Percentiles rank a stretch among this genome's conserved stretches.
Conservation (phyloP, 2,888 invertebrate species). For the Nowickia ferox region DNA sequence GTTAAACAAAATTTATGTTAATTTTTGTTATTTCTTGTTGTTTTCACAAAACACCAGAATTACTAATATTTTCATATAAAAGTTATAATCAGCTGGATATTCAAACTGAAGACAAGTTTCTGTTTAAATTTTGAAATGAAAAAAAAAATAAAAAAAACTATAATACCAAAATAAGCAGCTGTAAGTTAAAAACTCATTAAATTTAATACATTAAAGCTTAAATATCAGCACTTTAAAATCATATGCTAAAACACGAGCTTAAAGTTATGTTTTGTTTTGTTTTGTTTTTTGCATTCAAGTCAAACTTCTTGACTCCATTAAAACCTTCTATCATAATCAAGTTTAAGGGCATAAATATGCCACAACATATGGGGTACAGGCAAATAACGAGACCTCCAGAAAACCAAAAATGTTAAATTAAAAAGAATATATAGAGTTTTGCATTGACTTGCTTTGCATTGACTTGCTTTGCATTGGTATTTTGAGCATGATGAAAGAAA, state of each 20-base stretch:
- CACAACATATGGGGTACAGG: slow-evolving; percentile 9
- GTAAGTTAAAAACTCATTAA: slow-evolving; percentile 71
- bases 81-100: slow-evolving; percentile 36
- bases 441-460: slow-evolving; percentile 25
- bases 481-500: slow-evolving; percentile 27
- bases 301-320: slow-evolving; percentile 62
- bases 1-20: slow-evolving; percentile 49
- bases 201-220: slow-evolving; percentile 67
- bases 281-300: slow-evolving; percentile 3
- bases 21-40: slow-evolving; percentile 7
- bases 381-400: slow-evolving; percentile 32
- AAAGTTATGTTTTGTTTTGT: not conserved
- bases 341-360: slow-evolving; percentile 50
- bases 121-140: slow-evolving; percentile 6
- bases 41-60: slow-evolving; percentile 6
- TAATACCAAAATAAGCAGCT: slow-evolving; percentile 58
- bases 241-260: slow-evolving; percentile 35
- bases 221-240: slow-evolving; percentile 70
- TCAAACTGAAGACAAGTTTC: slow-evolving; percentile 18
- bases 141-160: slow-evolving; percentile 23
- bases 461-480: slow-evolving; percentile 24
- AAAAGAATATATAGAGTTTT: slow-evolving; percentile 7
- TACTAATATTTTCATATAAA: slow-evolving; percentile 16
- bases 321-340: slow-evolving; percentile 63
- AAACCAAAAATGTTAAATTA: slow-evolving; percentile 11